phyloP scores from a whole-genome alignment of 2,113 vertebrate species.

The Gadus chalcogrammus region DNA sequence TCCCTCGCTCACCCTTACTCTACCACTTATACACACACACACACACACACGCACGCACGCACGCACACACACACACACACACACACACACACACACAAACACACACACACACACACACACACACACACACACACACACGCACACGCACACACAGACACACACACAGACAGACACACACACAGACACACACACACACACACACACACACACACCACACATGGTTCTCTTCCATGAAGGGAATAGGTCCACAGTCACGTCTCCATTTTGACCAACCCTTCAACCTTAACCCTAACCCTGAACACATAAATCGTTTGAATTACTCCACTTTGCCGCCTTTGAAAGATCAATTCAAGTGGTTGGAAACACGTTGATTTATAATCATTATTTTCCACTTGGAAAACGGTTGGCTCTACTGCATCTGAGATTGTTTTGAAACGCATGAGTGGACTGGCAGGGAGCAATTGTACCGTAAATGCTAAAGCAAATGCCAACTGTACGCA shows the following conservation, averaged over 20 bases:
- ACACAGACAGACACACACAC: background rate
- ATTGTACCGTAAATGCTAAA: too few species aligned
- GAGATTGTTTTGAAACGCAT: too few species aligned
- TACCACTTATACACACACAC: background rate
- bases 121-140: background rate
- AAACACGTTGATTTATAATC: too few species aligned
- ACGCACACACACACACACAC: background rate
- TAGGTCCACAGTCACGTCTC: background rate
- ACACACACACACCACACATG: background rate
- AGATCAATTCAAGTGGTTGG: too few species aligned
- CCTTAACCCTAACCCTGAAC: too few species aligned
- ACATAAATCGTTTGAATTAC: too few species aligned
- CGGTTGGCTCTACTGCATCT: too few species aligned
- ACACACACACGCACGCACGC: background rate
- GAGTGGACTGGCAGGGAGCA: too few species aligned
- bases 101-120: background rate
- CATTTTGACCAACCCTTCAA: too few species aligned
- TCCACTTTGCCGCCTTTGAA: too few species aligned
- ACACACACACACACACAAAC: background rate
- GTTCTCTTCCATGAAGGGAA: background rate
- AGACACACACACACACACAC: background rate
- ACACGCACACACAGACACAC: background rate
- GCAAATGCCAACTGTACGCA: too few species aligned
- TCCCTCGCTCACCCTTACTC: background rate
- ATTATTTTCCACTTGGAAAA: too few species aligned